Percentiles rank a stretch among this genome's conserved stretches.
These are phyloP conservation scores for Coelopa frigida DNA, from an alignment of 1,140 invertebrate species.

Conservation along the genomic window DNA sequence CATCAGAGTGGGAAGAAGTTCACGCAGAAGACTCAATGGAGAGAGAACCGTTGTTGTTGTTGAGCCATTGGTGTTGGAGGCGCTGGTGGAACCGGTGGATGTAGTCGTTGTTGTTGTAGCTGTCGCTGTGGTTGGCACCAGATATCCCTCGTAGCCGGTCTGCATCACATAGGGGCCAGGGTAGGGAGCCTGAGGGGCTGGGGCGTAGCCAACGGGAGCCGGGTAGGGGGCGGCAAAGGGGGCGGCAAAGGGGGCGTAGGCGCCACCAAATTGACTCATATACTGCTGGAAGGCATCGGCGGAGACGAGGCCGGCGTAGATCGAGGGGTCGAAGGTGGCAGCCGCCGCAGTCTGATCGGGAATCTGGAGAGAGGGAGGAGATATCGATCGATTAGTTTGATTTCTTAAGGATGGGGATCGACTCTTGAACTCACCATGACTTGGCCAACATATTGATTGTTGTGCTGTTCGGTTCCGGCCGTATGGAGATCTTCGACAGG, in stretches of 20 bases:
- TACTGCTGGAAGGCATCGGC: slow-evolving; percentile 42
- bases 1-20: slow-evolving; percentile 25
- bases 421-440: background rate
- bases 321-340: slow-evolving; percentile 27
- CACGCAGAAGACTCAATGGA: slow-evolving; percentile 10
- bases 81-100: slow-evolving; percentile 6
- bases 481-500: background rate
- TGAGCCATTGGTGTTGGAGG: too few relatives aligned
- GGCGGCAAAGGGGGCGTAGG: slow-evolving; percentile 10
- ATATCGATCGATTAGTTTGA: too few relatives aligned
- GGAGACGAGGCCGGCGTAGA: slow-evolving; percentile 30
- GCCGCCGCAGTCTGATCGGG: slow-evolving; percentile 27
- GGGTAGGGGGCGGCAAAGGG: slow-evolving; percentile 24
- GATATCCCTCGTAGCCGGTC: slow-evolving; percentile 43
- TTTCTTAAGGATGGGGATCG: too few relatives aligned
- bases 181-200: slow-evolving; percentile 2
- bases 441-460: background rate
- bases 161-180: slow-evolving; percentile 32
- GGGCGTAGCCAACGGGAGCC: slow-evolving; percentile 11
- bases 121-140: slow-evolving; percentile 24
- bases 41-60: slow-evolving; percentile 13
- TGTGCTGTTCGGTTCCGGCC: slow-evolving; percentile 1
- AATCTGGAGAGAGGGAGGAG: background rate
- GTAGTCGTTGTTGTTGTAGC: slow-evolving; percentile 5
- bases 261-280: slow-evolving; percentile 32